Base-by-base conservation (phyloP, 1,140 invertebrate species). In the Papilio machaon region DNA sequence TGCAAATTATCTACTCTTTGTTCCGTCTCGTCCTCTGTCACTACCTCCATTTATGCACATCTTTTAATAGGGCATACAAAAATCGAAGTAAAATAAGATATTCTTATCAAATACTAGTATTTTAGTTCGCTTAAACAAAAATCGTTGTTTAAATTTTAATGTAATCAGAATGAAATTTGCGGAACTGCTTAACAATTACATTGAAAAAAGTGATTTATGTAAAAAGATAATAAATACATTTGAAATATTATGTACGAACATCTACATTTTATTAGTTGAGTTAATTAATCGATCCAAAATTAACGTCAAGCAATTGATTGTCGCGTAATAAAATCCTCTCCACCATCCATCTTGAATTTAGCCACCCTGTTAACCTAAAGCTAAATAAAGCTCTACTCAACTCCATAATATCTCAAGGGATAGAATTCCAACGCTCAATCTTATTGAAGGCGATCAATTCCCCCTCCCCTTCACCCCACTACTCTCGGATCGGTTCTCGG, bases 1-100 rank as follows among this genome's bases (percentile, higher is more conserved):
- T 92, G 91, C 87, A 92, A 92, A 92, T 92, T 80, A 86, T 80
- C 85, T 86, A 90, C 91, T 90, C 90, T 91, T 91, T 92, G 89
- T 91, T 91, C 87, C 85, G 85, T 85, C 80, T 86, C 85, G 87
- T 86, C 80, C 84, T 80, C 82, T 91, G 88, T 89, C 81, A 85
- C 88, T 90, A 85, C 88, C 90, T 88, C 86, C 86, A 89, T 74
- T 58, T 54, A 54, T 76, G 38, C 43, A 74, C 43, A 17, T 47
- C n/a, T 74, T 74, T 43, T 74, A 58, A n/a, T n/a, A 9, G 7
- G 17, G n/a, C n/a, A 7, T 2, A 7, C 1, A 54, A 58, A n/a
- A 58, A 58, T n/a, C 17, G n/a, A 54, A 17, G 52, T 15, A n/a
- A 54, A 54, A 54, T 17, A n/a, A 54, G n/a, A n/a, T n/a, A 38